Conservation (phyloP, 2,113 vertebrate genomes). For the Fulica atra region DNA sequence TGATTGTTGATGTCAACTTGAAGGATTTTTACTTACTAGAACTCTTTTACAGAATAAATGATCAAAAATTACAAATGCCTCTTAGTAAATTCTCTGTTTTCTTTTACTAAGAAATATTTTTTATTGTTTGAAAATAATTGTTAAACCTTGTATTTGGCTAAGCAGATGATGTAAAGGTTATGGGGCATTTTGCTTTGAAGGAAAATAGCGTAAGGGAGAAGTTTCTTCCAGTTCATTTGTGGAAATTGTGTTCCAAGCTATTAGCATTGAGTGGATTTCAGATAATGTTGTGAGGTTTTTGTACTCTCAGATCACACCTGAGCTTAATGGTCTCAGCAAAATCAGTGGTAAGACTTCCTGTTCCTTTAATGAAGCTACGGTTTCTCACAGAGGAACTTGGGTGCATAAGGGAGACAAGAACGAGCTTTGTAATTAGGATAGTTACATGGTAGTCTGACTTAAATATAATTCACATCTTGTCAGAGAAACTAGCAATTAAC, state of each 20-base stretch:
- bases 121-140: background rate
- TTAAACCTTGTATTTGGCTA: background rate
- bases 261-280: background rate
- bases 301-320: background rate
- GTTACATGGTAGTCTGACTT: slow-evolving; percentile 1
- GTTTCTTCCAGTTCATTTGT: background rate
- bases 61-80: background rate
- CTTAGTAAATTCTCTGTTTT: background rate
- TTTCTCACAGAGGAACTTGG: background rate
- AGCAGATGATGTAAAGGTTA: background rate
- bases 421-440: background rate
- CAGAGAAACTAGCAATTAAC: slow-evolving; percentile 30
- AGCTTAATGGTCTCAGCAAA: background rate
- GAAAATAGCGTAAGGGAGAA: background rate
- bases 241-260: background rate
- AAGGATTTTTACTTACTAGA: background rate
- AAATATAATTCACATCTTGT: background rate
- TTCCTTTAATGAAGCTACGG: background rate
- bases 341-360: background rate
- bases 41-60: background rate
- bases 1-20: background rate
- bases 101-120: background rate
- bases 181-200: background rate
- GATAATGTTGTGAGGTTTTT: background rate
- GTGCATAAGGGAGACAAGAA: background rate